Percentiles rank a stretch among this genome's conserved stretches.
Evolutionary conservation across 1,140 invertebrate species (phyloP).

Genomic region (Drosophila lowei): DNA sequence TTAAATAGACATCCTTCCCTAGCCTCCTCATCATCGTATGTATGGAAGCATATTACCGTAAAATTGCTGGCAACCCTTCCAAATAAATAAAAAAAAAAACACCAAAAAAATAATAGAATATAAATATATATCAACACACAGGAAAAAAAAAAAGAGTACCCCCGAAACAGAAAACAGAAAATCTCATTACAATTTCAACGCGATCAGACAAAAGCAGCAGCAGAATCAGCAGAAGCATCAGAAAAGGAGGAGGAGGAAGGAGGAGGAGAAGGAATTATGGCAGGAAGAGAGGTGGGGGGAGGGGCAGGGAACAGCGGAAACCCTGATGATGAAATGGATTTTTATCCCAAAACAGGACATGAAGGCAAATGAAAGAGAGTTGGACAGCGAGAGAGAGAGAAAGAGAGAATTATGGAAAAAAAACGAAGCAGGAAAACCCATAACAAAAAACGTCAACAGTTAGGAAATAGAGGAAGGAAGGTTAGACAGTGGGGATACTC

Average conservation of each 20-base stretch:
- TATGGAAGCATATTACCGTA: conserved; percentile 71
- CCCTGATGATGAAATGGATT: conserved; percentile 79
- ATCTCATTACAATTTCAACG: conserved; percentile 83
- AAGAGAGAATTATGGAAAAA: conserved; percentile 46
- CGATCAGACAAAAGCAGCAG: conserved; percentile 63
- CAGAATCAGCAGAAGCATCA: conserved; percentile 25
- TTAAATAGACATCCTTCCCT: conserved; percentile 71
- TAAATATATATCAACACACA: neutral
- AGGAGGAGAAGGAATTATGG: too few relatives aligned
- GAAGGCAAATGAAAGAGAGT: conserved; percentile 16
- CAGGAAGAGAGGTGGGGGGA: conserved; percentile 9
- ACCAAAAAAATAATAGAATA: neutral
- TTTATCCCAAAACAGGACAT: conserved; percentile 80
- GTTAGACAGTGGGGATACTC: too few relatives aligned
- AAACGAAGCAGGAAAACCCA: conserved; percentile 43
- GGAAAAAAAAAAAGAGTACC: conserved; percentile 11
- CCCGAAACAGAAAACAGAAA: conserved; percentile 42
- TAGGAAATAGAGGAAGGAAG: neutral
- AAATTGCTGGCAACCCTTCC: conserved; percentile 73
- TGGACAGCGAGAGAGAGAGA: conserved; percentile 8
- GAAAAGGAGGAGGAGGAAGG: too few relatives aligned
- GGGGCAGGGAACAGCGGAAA: conserved; percentile 45
- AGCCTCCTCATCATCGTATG: neutral
- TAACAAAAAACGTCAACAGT: conserved; percentile 53
- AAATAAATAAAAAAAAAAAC: conserved; percentile 11